Conservation (phyloP, 2,113 vertebrate genomes). For the Thinocorus orbignyianus region DNA sequence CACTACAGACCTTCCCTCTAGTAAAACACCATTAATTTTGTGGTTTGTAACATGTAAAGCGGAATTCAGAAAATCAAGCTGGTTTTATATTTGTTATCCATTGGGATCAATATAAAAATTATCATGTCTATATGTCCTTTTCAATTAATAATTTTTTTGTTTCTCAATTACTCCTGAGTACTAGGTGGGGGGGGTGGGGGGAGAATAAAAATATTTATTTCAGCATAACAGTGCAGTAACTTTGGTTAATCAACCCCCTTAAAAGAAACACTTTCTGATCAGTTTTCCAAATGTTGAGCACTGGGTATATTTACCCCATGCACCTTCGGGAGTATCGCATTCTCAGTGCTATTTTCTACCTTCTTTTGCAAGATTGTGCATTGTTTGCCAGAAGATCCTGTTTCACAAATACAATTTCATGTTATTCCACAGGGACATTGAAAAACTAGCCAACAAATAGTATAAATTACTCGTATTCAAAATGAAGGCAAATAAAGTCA, state of each 20-base stretch:
- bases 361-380: not conserved
- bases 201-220: not conserved
- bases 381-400: not conserved
- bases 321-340: not conserved
- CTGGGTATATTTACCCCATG: not conserved
- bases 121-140: not conserved
- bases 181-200: too few relatives aligned
- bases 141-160: not conserved
- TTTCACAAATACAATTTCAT: constrained; percentile 20
- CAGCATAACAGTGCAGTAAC: not conserved
- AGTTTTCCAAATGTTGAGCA: not conserved
- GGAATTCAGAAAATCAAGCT: not conserved
- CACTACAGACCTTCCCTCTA: not conserved
- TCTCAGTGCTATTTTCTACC: not conserved
- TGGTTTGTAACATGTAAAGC: not conserved
- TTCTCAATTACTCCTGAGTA: not conserved
- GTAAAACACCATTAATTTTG: not conserved
- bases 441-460: not conserved
- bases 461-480: not conserved
- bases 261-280: not conserved
- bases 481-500: not conserved
- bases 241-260: not conserved
- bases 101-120: not conserved
- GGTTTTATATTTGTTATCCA: not conserved
- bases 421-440: not conserved